These are phyloP conservation scores for Thripadectes ignobilis DNA, from an alignment of 2,797 vertebrate species.

Conservation along the genomic window DNA sequence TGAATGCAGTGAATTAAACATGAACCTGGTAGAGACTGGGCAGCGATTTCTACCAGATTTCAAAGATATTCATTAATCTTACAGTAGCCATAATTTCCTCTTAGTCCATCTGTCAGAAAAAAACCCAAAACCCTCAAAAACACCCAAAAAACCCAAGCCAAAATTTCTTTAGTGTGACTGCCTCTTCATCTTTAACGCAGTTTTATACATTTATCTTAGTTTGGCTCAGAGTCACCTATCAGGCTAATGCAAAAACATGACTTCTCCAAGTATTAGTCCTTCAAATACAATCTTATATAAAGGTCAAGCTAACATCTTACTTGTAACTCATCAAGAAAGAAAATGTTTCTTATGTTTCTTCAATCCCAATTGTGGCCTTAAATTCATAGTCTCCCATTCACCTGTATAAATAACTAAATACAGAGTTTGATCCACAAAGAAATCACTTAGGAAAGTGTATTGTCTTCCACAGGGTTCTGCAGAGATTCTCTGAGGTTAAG, in stretches of 20 bases:
- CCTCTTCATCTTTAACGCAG: background rate
- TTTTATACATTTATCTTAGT: background rate
- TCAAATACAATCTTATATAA: background rate
- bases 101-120: background rate
- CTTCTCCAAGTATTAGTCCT: background rate
- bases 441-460: background rate
- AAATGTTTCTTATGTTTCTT: background rate
- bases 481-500: background rate
- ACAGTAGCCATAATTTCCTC: background rate
- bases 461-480: background rate
- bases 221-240: background rate
- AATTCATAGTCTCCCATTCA: background rate
- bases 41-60: background rate
- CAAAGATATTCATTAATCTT: background rate
- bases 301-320: background rate
- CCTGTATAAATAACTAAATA: background rate
- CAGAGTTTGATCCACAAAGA: background rate
- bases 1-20: background rate
- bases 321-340: constrained; percentile 18
- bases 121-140: too few relatives aligned
- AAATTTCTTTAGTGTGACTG: background rate
- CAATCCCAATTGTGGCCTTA: background rate
- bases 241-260: background rate
- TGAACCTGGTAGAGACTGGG: background rate
- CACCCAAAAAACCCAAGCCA: background rate